A percentile compares a stretch with the other conserved stretches of the same genome.
These are phyloP conservation scores for Arctia plantaginis DNA, from an alignment of 2,888 invertebrate species.

Conservation along the genomic window DNA sequence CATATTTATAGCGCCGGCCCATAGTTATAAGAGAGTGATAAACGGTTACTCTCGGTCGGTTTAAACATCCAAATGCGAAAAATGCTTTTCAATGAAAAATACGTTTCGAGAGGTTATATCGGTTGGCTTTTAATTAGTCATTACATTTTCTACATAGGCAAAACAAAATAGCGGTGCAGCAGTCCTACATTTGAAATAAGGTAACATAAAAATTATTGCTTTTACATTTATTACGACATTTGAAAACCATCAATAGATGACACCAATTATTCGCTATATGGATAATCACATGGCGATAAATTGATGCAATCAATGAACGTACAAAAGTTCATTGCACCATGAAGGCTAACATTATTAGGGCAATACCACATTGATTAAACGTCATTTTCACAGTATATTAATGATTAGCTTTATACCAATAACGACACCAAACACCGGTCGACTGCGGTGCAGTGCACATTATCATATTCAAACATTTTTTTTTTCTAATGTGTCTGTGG, in stretches of 20 bases:
- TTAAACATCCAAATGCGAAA: too few relatives aligned
- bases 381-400: conserved; percentile 10
- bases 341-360: conserved; percentile 14
- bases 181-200: not conserved
- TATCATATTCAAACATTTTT: not conserved
- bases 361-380: conserved; percentile 5
- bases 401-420: conserved; percentile 65
- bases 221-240: conserved; percentile 3
- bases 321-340: conserved; percentile 14
- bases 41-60: too few relatives aligned
- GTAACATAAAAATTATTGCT: not conserved
- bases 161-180: too few relatives aligned
- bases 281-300: conserved; percentile 4
- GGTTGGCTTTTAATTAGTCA: too few relatives aligned
- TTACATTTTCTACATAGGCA: too few relatives aligned
- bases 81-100: too few relatives aligned
- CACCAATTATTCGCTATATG: conserved; percentile 9
- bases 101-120: too few relatives aligned
- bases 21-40: too few relatives aligned
- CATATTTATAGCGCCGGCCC: too few relatives aligned
- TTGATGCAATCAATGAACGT: conserved; percentile 15
- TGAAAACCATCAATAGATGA: conserved; percentile 1
- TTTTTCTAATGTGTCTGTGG: conserved; percentile 79
- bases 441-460: conserved; percentile 38
- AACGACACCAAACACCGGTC: conserved; percentile 52